A percentile compares a stretch with the other conserved stretches of the same genome.
Conservation (phyloP, 2,888 invertebrate genomes). For the Antheraea assamensis region DNA sequence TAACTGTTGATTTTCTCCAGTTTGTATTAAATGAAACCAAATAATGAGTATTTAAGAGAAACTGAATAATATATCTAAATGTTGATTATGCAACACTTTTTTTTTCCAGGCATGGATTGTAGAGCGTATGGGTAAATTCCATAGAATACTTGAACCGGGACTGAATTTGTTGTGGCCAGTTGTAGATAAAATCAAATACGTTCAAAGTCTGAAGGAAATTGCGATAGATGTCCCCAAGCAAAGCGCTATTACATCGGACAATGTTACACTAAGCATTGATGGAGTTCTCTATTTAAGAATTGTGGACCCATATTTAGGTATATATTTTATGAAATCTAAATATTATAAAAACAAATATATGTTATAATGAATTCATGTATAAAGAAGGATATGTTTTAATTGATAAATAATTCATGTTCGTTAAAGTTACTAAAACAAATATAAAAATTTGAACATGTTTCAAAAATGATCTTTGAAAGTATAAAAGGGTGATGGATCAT, state of each 20-base stretch:
- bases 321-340: slow-evolving; percentile 23
- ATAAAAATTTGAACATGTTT: too few relatives aligned
- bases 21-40: neutral
- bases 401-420: neutral
- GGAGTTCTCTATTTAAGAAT: slow-evolving; percentile 98
- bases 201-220: slow-evolving; percentile 99
- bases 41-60: slow-evolving; percentile 8
- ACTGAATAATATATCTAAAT: neutral
- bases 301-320: slow-evolving; percentile 94
- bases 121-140: slow-evolving; percentile 98
- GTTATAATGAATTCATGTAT: neutral
- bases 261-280: slow-evolving; percentile 97
- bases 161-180: slow-evolving; percentile 95
- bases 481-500: too few relatives aligned
- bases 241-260: slow-evolving; percentile 98
- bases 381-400: neutral
- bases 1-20: neutral
- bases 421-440: too few relatives aligned
- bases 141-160: slow-evolving; percentile 96
- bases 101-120: slow-evolving; percentile 94
- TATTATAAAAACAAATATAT: neutral
- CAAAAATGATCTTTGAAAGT: too few relatives aligned
- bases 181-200: slow-evolving; percentile 96
- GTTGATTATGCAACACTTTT: neutral
- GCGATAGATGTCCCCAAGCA: slow-evolving; percentile 99